Base-by-base conservation (phyloP, 2,113 vertebrate genomes). In the Phaetusa simplex region DNA sequence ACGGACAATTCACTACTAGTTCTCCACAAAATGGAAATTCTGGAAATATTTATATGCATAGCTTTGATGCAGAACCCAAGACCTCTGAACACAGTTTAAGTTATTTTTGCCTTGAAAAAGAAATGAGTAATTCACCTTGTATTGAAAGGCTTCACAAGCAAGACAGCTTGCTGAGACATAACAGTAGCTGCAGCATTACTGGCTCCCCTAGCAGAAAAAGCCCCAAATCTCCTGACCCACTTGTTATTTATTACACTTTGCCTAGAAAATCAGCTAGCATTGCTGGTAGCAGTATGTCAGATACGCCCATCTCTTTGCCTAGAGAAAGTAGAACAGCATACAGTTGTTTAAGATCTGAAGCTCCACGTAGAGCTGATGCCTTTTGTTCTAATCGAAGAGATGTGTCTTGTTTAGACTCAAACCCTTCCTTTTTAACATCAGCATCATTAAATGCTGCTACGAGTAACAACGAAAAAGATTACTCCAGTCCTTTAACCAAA, bases 201-300 rank as follows among this genome's bases (percentile, higher is more conserved):
- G 50, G 8, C 38, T 94, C 96, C 30, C 66, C 65, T 42, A 69
- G 74, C 29, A 94, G 64, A 64, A 90, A 67, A 27, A 79, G 77
- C 84, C 50, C 50, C 53, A 93, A 76, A 40, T 74, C 86, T 92
- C 67, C 93, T 50, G 96, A 97, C 16, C 45, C 82, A 21, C 88
- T 76, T 70, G 73, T 96, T 72, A 90, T 90, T 69, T 97, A 98
- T 65, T 97, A 97, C 38, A 98, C 97, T 27, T 93, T 98, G 87
- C 98, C 97, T 43, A 97, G 98, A 94, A 98, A 97, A 96, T 95
- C 98, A 79, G 88, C 97, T 26, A 95, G 97, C 66, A 92, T 94
- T 62, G 52, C 67, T 74, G 91, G 90, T 45, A 95, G 91, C n/a
- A 53, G 81, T 52, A 81, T 95, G 43, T 88, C 90, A 65, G 97